phyloP scores from a whole-genome alignment of 2,888 invertebrate genomes.

The Cancer borealis region DNA sequence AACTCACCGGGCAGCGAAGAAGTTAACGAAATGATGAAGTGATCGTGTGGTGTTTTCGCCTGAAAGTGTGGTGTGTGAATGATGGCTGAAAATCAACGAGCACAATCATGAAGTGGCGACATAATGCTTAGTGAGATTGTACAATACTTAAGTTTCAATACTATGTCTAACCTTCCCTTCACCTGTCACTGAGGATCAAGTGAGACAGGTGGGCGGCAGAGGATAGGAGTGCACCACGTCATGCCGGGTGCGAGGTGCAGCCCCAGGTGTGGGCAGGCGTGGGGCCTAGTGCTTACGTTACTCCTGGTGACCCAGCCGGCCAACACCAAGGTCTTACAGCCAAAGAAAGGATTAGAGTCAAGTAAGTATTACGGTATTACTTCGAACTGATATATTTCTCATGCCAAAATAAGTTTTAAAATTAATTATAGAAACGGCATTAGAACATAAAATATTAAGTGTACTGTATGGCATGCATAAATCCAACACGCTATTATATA shows the following conservation, averaged over 20 bases:
- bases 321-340: conserved; percentile 53
- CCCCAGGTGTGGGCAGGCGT: conserved; percentile 33
- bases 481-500: background rate
- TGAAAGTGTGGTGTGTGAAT: background rate
- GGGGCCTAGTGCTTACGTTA: background rate
- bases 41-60: background rate
- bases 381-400: background rate
- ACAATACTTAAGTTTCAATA: background rate
- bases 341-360: conserved; percentile 57
- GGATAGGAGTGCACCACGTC: conserved; percentile 13
- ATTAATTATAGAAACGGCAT: background rate
- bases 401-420: background rate
- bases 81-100: background rate
- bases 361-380: conserved; percentile 44
- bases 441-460: background rate
- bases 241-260: conserved; percentile 12
- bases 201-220: background rate
- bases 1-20: background rate
- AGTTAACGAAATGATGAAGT: conserved; percentile 5
- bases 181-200: background rate
- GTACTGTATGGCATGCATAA: background rate
- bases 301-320: background rate
- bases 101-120: background rate
- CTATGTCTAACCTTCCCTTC: background rate
- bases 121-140: background rate